Percentiles rank a stretch among this genome's conserved stretches.
These are phyloP conservation scores for Setophaga petechia DNA, from an alignment of 2,113 vertebrate genomes.

Conservation along the genomic window DNA sequence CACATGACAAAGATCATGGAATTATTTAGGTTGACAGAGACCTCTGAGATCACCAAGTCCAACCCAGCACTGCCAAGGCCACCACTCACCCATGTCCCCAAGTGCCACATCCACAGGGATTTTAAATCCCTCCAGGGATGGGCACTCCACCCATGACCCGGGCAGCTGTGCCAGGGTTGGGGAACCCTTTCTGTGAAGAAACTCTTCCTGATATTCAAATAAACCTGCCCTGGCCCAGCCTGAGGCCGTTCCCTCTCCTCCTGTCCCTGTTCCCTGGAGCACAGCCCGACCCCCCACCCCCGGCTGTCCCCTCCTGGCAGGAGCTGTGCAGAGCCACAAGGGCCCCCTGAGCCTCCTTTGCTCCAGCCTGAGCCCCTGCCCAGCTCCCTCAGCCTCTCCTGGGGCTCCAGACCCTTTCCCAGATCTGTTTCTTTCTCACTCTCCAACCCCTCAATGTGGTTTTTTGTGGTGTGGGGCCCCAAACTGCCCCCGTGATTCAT, in stretches of 20 bases:
- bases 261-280: background rate
- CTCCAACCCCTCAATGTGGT: background rate
- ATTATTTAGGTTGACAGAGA: background rate
- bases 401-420: background rate
- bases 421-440: too few relatives aligned
- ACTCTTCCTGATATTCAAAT: background rate
- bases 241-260: fast-evolving
- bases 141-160: background rate
- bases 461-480: too few relatives aligned
- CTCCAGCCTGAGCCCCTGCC: background rate
- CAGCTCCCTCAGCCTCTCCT: background rate
- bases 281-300: fast-evolving
- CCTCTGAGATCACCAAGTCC: background rate
- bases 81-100: background rate
- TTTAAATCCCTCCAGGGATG: background rate
- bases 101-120: fast-evolving
- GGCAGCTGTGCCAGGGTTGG: background rate
- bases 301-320: background rate
- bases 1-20: background rate
- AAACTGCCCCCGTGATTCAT: background rate
- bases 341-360: background rate
- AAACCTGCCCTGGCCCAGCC: fast-evolving
- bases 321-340: background rate
- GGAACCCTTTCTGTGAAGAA: background rate
- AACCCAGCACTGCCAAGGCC: background rate